Percentiles rank a stretch among this genome's conserved stretches.
phyloP scores from a whole-genome alignment of 1,140 invertebrate genomes.

The Calycopis cecrops region DNA sequence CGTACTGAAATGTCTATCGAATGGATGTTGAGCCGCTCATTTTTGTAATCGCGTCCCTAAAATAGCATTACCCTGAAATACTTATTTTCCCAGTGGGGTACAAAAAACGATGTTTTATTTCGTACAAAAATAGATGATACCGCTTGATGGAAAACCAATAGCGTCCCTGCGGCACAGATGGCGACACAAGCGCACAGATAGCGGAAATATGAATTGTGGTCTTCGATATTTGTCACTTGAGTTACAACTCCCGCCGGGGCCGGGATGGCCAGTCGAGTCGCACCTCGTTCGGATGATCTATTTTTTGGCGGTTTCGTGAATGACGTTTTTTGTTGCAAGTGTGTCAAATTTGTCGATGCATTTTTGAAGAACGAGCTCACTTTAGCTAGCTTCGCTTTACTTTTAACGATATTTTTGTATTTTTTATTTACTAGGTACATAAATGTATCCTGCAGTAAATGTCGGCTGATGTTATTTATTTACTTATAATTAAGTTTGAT shows the following conservation, averaged over 20 bases:
- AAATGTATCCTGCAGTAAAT: no score
- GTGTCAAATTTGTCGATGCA: no score
- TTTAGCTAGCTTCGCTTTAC: no score
- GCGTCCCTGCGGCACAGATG: constrained; percentile 67
- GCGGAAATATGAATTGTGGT: constrained; percentile 73
- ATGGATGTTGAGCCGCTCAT: no score
- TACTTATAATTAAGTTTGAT: no score
- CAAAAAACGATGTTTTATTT: constrained; percentile 69
- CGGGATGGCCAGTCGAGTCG: constrained; percentile 40
- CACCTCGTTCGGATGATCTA: constrained; percentile 67
- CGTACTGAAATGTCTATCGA: no score
- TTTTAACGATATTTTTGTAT: no score
- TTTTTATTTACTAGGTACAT: no score
- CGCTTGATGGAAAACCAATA: constrained; percentile 71
- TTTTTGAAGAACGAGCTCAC: no score
- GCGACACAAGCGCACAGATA: constrained; percentile 66
- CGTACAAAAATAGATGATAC: constrained; percentile 70
- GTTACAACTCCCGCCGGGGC: constrained; percentile 67
- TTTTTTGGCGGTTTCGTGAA: constrained; percentile 33
- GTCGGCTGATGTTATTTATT: no score
- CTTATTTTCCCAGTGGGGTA: constrained; percentile 61
- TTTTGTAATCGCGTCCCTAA: constrained; percentile 11
- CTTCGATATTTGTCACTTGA: constrained; percentile 76
- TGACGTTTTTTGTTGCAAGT: constrained; percentile 4
- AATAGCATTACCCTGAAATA: constrained; percentile 62